Evolutionary conservation across 2,888 invertebrate species (phyloP).

Genomic region (Standfussiana lucernea): DNA sequence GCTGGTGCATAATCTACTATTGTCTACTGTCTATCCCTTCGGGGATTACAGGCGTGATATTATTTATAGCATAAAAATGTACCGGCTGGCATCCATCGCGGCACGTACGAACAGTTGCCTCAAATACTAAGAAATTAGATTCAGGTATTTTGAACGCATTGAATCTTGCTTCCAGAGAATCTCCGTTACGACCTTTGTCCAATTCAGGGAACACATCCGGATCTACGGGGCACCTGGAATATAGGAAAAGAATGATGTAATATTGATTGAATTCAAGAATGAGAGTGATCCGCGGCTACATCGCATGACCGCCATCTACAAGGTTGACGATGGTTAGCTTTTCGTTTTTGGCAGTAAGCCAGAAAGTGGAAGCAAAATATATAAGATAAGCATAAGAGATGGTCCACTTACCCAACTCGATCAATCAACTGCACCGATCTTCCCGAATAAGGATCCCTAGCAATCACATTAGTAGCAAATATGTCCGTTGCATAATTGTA

Average conservation of each 20-base stretch:
- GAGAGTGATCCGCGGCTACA: background rate
- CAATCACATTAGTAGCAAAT: constrained; percentile 97
- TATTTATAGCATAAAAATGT: too few species aligned
- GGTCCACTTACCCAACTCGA: constrained; percentile 93
- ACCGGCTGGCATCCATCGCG: constrained; percentile 96
- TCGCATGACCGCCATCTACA: background rate
- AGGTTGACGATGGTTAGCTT: background rate
- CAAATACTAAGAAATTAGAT: constrained; percentile 97
- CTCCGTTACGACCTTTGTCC: constrained; percentile 95
- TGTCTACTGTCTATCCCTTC: too few species aligned
- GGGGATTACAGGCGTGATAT: too few species aligned
- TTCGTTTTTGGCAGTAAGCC: background rate
- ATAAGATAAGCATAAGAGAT: background rate
- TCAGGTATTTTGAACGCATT: constrained; percentile 98
- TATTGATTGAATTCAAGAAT: background rate
- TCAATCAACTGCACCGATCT: constrained; percentile 97
- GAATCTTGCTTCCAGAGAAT: constrained; percentile 97
- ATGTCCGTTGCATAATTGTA: constrained; percentile 97
- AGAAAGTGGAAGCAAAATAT: background rate
- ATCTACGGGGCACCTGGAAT: constrained; percentile 97
- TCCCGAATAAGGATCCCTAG: constrained; percentile 97
- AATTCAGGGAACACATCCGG: constrained; percentile 97
- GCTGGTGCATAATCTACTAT: too few species aligned
- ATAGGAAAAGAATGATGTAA: background rate
- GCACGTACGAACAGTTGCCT: constrained; percentile 97